Conservation (phyloP, 2,888 invertebrate genomes). For the Tyria jacobaeae region DNA sequence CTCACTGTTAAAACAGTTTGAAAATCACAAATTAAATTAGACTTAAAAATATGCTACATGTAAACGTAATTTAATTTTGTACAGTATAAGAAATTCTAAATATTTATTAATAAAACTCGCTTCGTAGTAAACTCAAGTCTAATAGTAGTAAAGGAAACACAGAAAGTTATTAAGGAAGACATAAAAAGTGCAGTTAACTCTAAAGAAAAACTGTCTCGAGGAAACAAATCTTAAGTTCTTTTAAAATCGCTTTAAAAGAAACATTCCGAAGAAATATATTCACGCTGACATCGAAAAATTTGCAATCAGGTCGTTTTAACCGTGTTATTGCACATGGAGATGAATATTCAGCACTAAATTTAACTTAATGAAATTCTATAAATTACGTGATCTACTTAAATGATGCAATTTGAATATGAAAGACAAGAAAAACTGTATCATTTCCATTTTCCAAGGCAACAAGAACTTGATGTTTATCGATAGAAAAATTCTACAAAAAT, state of each 20-base stretch:
- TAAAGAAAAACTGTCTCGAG: neutral
- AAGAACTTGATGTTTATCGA: conserved; percentile 7
- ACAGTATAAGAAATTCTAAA: no score
- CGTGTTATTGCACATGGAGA: conserved; percentile 1
- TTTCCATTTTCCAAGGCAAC: conserved; percentile 11
- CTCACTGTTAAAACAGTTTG: no score
- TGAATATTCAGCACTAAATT: conserved; percentile 20
- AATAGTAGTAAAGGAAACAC: neutral
- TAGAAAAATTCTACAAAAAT: neutral
- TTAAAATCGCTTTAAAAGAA: conserved; percentile 14
- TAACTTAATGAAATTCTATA: conserved; percentile 17
- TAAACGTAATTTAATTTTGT: no score
- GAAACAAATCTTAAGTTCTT: conserved; percentile 13
- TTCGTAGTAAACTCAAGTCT: neutral
- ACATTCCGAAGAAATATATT: conserved; percentile 11
- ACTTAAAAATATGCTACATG: no score
- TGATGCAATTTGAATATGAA: conserved; percentile 13
- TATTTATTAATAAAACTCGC: no score
- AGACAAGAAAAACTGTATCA: neutral
- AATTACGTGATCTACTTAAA: conserved; percentile 16
- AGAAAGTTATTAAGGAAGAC: neutral
- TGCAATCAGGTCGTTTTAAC: conserved; percentile 13
- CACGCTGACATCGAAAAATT: conserved; percentile 15
- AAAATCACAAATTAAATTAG: no score
- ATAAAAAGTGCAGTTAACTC: conserved; percentile 1